phyloP scores from a whole-genome alignment of 2,888 invertebrate genomes.

The Agrilus mali region DNA sequence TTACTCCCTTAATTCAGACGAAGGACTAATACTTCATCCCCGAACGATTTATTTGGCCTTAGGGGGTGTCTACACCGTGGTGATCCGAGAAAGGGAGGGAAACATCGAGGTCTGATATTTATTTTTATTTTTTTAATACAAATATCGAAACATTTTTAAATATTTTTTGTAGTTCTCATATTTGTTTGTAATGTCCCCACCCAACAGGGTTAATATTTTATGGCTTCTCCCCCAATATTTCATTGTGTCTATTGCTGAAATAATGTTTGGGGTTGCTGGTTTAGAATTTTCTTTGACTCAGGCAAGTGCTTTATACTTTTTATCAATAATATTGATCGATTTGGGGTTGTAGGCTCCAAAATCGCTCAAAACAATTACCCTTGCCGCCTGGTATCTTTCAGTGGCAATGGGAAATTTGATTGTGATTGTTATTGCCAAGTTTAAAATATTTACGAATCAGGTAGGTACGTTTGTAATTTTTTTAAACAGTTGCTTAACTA shows the following conservation, averaged over 20 bases:
- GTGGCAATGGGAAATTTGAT: slow-evolving; percentile 70
- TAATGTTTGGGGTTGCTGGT: slow-evolving; percentile 73
- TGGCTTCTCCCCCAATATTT: slow-evolving; percentile 73
- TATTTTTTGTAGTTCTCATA: slow-evolving; percentile 34
- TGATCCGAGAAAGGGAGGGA: slow-evolving; percentile 29
- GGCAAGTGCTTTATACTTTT: slow-evolving; percentile 31
- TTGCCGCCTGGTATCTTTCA: slow-evolving; percentile 74
- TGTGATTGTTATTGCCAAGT: slow-evolving; percentile 61
- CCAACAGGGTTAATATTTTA: slow-evolving; percentile 53
- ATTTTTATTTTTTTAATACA: neutral
- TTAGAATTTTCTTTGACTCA: slow-evolving; percentile 74
- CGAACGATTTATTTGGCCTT: slow-evolving; percentile 23
- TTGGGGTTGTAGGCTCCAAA: slow-evolving; percentile 50
- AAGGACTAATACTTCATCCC: slow-evolving; percentile 15
- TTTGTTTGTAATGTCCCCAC: slow-evolving; percentile 46
- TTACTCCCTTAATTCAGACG: slow-evolving; percentile 19
- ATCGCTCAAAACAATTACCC: slow-evolving; percentile 72
- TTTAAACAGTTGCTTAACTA: too few species aligned
- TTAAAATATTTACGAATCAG: slow-evolving; percentile 49
- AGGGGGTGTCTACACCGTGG: slow-evolving; percentile 46
- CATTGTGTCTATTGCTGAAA: slow-evolving; percentile 66
- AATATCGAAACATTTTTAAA: neutral
- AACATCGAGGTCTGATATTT: slow-evolving; percentile 30
- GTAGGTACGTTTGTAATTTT: slow-evolving; percentile 41
- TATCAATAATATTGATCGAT: slow-evolving; percentile 11